phyloP scores from a whole-genome alignment of 2,113 vertebrate species.

The Corythornis cristatus region DNA sequence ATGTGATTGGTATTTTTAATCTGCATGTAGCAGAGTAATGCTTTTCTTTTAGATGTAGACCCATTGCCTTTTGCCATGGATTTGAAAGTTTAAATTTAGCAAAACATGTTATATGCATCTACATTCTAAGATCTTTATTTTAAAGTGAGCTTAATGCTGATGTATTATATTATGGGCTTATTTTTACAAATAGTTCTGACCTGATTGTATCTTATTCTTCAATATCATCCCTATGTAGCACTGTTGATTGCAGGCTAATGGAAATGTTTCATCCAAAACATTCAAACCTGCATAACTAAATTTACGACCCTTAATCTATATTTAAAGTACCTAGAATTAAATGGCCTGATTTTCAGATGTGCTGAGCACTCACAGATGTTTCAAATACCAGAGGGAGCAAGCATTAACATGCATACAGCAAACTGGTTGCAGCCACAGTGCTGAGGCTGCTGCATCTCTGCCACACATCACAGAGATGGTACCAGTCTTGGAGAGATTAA shows the following conservation, averaged over 20 bases:
- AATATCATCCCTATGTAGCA: background rate
- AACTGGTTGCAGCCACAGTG: background rate
- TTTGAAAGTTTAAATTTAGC: background rate
- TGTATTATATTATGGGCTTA: background rate
- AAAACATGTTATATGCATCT: background rate
- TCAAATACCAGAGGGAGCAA: background rate
- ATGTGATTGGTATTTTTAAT: background rate
- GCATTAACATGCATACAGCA: background rate
- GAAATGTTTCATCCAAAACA: conserved; percentile 7
- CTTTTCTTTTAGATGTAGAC: background rate
- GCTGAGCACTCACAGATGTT: conserved; percentile 16
- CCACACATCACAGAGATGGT: background rate
- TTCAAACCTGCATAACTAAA: background rate
- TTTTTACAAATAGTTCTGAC: background rate
- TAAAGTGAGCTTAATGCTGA: background rate
- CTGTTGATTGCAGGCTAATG: background rate
- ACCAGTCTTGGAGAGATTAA: background rate
- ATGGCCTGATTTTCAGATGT: conserved; percentile 29
- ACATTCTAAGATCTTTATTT: background rate
- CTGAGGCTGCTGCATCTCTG: background rate
- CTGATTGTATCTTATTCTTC: background rate
- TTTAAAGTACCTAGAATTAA: conserved; percentile 36
- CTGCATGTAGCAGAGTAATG: background rate
- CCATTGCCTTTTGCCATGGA: background rate
- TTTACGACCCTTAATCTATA: conserved; percentile 8